Evolutionary conservation across 2,113 vertebrate genomes (phyloP).

Genomic region (Rhipidura dahli): DNA sequence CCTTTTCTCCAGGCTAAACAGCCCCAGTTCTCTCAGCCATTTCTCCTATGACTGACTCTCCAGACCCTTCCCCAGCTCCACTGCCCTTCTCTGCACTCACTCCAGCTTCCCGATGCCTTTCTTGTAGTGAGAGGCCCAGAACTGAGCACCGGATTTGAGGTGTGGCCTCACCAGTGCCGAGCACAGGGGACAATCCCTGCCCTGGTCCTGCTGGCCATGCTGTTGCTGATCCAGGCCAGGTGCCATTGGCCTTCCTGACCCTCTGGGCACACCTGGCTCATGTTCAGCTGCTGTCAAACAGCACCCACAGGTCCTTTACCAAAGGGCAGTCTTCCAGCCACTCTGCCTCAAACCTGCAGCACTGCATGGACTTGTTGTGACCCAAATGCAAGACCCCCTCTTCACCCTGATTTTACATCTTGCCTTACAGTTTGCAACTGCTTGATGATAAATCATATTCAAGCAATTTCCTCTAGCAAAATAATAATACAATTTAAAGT

Average conservation of each 20-base stretch:
- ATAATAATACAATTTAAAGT: background rate
- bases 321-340: background rate
- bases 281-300: accelerated
- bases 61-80: accelerated
- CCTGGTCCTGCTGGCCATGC: background rate
- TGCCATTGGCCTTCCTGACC: background rate
- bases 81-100: accelerated
- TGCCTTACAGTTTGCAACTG: background rate
- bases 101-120: background rate
- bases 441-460: background rate
- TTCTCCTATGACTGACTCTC: background rate
- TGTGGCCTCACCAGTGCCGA: background rate
- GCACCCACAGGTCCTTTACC: background rate
- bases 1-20: background rate
- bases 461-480: background rate
- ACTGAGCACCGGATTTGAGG: background rate
- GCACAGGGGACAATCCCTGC: background rate
- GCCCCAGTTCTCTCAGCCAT: background rate
- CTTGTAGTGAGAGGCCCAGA: background rate
- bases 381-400: too few species aligned
- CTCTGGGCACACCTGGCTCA: background rate
- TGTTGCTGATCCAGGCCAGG: background rate
- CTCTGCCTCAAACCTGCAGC: background rate
- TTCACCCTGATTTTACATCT: background rate
- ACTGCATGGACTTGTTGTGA: background rate